These are phyloP conservation scores for Hyles vespertilio DNA, from an alignment of 1,140 invertebrate species.

Conservation along the genomic window DNA sequence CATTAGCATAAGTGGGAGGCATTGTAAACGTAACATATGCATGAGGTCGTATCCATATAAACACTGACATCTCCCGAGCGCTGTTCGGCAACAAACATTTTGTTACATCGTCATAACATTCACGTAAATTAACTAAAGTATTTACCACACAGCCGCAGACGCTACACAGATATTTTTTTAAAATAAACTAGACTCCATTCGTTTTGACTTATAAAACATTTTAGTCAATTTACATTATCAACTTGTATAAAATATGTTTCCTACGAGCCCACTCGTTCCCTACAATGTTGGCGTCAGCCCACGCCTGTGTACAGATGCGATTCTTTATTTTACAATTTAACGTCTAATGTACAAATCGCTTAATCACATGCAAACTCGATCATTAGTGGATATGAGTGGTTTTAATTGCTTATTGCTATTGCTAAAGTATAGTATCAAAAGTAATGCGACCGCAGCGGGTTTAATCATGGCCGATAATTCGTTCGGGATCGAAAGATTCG, in stretches of 20 bases:
- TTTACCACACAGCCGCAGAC: constrained; percentile 4
- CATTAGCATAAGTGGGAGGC: constrained; percentile 1
- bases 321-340: constrained; percentile 9
- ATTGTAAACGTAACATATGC: constrained; percentile 3
- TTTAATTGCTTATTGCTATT: constrained; percentile 27
- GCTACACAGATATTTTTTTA: neutral
- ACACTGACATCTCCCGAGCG: neutral
- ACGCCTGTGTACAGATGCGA: constrained; percentile 5
- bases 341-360: constrained; percentile 15
- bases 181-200: neutral
- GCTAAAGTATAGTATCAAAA: constrained; percentile 22
- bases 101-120: constrained; percentile 9
- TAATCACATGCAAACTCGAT: constrained; percentile 16
- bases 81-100: constrained; percentile 5
- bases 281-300: constrained; percentile 18
- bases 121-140: constrained; percentile 13
- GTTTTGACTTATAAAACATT: constrained; percentile 22
- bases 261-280: constrained; percentile 18
- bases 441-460: constrained; percentile 33
- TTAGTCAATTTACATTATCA: constrained; percentile 18
- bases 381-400: constrained; percentile 10
- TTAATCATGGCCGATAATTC: constrained; percentile 33
- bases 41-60: constrained; percentile 14
- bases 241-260: constrained; percentile 23
- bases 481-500: constrained; percentile 27